Conservation (phyloP, 2,797 vertebrate genomes). For the Cuniculus paca region DNA sequence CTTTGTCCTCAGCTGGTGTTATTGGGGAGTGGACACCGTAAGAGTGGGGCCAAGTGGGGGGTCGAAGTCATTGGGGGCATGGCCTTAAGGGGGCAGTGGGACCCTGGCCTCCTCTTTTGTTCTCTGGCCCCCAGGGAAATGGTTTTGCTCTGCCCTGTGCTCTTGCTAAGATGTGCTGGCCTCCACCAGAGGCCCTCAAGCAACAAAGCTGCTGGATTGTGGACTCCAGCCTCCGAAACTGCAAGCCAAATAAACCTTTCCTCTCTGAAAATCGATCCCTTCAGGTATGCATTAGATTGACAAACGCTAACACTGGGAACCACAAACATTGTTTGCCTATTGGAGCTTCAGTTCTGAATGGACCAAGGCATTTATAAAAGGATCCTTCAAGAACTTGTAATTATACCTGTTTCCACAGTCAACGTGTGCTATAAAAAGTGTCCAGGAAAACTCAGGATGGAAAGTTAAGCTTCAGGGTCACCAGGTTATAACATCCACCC, state of each 20-base stretch:
- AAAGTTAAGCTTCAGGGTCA: not conserved
- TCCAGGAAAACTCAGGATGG: not conserved
- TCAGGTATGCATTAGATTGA: not conserved
- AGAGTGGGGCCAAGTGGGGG: not conserved
- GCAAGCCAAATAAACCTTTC: not conserved
- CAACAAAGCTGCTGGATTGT: not conserved
- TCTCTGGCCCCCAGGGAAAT: not conserved
- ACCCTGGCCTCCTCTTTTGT: not conserved
- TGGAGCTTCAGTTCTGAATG: not conserved
- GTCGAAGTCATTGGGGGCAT: not conserved
- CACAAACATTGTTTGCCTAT: not conserved
- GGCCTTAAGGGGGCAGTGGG: not conserved
- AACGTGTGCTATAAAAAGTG: not conserved
- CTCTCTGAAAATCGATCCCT: not conserved
- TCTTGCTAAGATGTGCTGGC: no score
- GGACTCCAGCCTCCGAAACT: not conserved
- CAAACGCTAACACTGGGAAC: not conserved
- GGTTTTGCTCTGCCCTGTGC: not conserved
- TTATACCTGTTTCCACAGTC: not conserved
- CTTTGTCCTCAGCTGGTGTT: not conserved
- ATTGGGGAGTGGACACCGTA: not conserved
- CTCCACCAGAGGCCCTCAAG: not conserved
- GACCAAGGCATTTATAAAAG: not conserved
- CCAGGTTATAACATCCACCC: no score
- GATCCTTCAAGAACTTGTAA: not conserved